These are phyloP conservation scores for Microctenopoma lineatum DNA, from an alignment of 2,797 vertebrate species.

Conservation along the genomic window DNA sequence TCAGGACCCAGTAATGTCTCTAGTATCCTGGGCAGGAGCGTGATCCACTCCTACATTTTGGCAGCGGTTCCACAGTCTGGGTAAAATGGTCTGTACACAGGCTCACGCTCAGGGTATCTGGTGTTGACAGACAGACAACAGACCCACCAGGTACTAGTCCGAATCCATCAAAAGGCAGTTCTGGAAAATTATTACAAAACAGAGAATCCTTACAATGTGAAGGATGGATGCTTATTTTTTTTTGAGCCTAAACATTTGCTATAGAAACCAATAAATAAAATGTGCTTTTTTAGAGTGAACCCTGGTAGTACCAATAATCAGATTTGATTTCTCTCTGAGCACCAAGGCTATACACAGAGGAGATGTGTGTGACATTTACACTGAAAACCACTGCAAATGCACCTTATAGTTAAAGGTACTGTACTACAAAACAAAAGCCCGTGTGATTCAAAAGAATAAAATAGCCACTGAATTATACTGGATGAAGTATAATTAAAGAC, in stretches of 20 bases:
- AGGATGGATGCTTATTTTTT: constrained; percentile 25
- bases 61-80: constrained; percentile 55
- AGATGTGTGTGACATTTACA: constrained; percentile 23
- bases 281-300: background rate
- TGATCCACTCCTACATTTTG: constrained; percentile 64
- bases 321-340: constrained; percentile 20
- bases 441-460: background rate
- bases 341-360: constrained; percentile 12
- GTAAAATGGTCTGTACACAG: constrained; percentile 55
- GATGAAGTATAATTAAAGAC: constrained; percentile 4
- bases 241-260: constrained; percentile 15
- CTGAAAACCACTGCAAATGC: constrained; percentile 2
- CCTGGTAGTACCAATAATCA: constrained; percentile 4
- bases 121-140: constrained; percentile 80
- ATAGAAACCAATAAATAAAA: background rate
- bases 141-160: constrained; percentile 76
- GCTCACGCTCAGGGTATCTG: constrained; percentile 62
- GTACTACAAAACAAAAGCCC: constrained; percentile 8
- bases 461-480: background rate
- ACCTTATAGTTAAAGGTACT: background rate
- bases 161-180: constrained; percentile 67
- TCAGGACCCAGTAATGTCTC: constrained; percentile 43
- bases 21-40: constrained; percentile 55
- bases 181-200: constrained; percentile 60
- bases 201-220: constrained; percentile 45